Evolutionary conservation across 2,888 invertebrate species (phyloP), one percentile per base, ranked within the genome.

Genomic region (Amorpha juglandis): DNA sequence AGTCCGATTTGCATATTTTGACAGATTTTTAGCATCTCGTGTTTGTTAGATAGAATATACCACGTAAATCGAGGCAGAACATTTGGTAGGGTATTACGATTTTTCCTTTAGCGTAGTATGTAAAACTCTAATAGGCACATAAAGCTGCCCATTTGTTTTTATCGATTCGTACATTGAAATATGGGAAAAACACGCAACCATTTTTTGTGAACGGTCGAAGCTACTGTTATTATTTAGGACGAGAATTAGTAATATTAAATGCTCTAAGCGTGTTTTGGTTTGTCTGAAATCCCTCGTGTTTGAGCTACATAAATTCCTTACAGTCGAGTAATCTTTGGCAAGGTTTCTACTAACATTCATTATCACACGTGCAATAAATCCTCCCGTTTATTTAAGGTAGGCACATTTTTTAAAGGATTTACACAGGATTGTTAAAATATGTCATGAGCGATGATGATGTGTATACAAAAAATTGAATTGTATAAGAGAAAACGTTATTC

Each of bases 401-500:
- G n/a, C 11, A 12, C 58, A 58, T 58, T 58, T 58, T 58, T 19
- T 42, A 58, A 42, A 42, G 58, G 38, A 16, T 16, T 58, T 58
- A 42, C 19, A 58, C 16, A 38, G 14, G 45, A 14, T 45, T 45
- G 1, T 3, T 45, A 45, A 12, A 11, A 45, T 45, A 35, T 35
- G 8, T 33, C 33, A 53, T 8, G 53, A 50, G 8, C 53, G n/a
- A n/a, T n/a, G n/a, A n/a, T n/a, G n/a, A n/a, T n/a, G n/a, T n/a
- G n/a, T n/a, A n/a, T n/a, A n/a, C n/a, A n/a, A n/a, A n/a, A n/a
- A n/a, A n/a, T n/a, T n/a, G n/a, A n/a, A n/a, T n/a, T n/a, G n/a
- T n/a, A n/a, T n/a, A n/a, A n/a, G n/a, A n/a, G n/a, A n/a, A n/a
- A n/a, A n/a, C n/a, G n/a, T n/a, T n/a, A n/a, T n/a, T n/a, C n/a